Evolutionary conservation across 2,888 invertebrate species (phyloP).

Genomic region (Exephanes ischioxanthus): DNA sequence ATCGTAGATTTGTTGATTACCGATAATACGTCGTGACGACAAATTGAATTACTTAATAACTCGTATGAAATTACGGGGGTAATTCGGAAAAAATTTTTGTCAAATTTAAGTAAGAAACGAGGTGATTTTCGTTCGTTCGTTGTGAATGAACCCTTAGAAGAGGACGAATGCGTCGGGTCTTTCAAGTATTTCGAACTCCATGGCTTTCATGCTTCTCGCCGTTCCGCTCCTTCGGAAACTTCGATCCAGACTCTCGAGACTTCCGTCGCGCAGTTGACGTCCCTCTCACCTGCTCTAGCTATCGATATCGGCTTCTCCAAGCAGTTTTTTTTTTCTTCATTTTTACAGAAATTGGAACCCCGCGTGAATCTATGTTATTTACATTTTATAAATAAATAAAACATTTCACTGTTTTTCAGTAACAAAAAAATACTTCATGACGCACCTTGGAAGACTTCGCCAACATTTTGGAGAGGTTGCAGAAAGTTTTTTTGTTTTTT

Average conservation of each 20-base stretch:
- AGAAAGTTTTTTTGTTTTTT: background rate
- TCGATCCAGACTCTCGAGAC: slow-evolving; percentile 6
- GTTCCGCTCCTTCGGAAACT: slow-evolving; percentile 16
- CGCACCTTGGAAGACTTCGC: background rate
- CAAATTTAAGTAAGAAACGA: background rate
- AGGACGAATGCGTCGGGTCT: slow-evolving; percentile 1
- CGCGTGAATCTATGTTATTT: background rate
- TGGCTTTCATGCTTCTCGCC: slow-evolving; percentile 8
- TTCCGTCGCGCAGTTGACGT: background rate
- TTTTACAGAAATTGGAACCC: background rate
- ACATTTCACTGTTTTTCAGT: background rate
- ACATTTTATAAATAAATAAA: too few relatives aligned
- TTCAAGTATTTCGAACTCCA: slow-evolving; percentile 25
- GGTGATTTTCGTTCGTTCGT: background rate
- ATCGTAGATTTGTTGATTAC: too few relatives aligned
- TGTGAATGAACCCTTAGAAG: slow-evolving; percentile 12
- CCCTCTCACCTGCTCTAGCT: background rate
- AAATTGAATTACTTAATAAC: background rate
- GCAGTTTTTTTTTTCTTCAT: background rate
- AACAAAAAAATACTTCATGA: background rate
- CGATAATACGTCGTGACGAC: background rate
- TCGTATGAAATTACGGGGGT: background rate
- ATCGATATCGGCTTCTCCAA: background rate
- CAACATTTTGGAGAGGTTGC: background rate
- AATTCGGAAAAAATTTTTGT: background rate